Evolutionary conservation across 2,888 invertebrate genomes (phyloP), one percentile per base, ranked within the genome.

Genomic region (Hetaerina titia): DNA sequence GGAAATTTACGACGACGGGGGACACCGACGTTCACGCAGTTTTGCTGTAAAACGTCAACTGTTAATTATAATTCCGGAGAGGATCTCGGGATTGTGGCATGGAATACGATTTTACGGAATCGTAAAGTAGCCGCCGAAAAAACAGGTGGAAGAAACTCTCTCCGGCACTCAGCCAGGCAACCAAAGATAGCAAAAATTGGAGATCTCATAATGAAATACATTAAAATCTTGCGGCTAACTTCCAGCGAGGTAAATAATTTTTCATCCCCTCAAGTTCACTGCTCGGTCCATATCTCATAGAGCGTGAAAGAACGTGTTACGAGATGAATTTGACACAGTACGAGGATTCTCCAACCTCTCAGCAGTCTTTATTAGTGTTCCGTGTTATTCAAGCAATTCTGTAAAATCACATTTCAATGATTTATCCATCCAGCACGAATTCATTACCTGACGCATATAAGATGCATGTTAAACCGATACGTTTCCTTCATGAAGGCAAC

Each of bases 101-200:
- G 11, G 92, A 56, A 15, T 45, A 45, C 22, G 1, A 8, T 69
- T 56, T 64, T 25, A n/a, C 2, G 11, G 31, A 56, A 25, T 92
- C 92, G 92, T 92, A 92, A 92, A 92, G 92, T 56, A 56, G 64
- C 56, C 74, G 57, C 58, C 69, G 69, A 92, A 92, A 87, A 69
- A 92, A 92, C 69, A 74, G 92, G 92, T 69, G 69, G 92, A 92
- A 45, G 74, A 45, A 19, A 69, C 31, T 45, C 11, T 74, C 19
- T 31, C 81, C 6, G 92, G 92, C 92, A 31, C n/a, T 31, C 22
- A 56, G 92, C 92, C 92, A 92, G 9, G 74, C 15, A 56, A n/a
- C 69, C 69, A 56, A 56, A 69, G 69, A 92, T 92, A 56, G 69
- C 64, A 13, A 69, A 81, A 31, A 22, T 81, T 81, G 31, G 25